These are phyloP conservation scores for Muntiacus reevesi DNA, from an alignment of 2,113 vertebrate species.

Conservation along the genomic window DNA sequence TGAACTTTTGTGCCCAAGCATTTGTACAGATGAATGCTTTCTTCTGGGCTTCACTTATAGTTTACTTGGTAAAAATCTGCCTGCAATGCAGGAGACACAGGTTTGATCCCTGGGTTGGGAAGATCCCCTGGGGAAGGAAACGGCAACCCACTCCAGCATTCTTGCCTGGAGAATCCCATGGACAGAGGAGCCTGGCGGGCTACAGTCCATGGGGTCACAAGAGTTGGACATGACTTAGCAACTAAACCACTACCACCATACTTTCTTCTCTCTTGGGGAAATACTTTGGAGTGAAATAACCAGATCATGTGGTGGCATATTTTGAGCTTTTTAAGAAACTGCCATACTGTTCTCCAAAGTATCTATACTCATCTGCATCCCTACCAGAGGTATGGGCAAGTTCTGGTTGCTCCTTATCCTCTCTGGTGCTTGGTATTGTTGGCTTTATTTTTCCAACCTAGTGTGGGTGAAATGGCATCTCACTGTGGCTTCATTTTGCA, in stretches of 20 bases:
- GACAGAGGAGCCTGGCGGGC: neutral
- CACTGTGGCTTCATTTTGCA: neutral
- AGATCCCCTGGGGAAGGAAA: neutral
- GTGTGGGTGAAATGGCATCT: accelerated
- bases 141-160: neutral
- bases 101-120: neutral
- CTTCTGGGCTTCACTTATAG: neutral
- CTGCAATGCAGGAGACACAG: neutral
- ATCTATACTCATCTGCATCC: accelerated
- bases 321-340: neutral
- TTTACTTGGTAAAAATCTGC: neutral
- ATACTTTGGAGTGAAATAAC: neutral
- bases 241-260: neutral
- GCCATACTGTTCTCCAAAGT: neutral
- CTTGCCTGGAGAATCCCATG: neutral
- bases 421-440: accelerated
- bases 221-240: neutral
- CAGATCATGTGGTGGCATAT: too few species aligned
- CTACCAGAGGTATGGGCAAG: accelerated
- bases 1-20: accelerated
- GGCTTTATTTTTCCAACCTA: neutral
- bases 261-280: neutral
- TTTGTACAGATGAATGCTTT: neutral
- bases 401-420: neutral
- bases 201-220: neutral